Evolutionary conservation across 2,888 invertebrate genomes (phyloP).

Genomic region (Drosophila robusta): DNA sequence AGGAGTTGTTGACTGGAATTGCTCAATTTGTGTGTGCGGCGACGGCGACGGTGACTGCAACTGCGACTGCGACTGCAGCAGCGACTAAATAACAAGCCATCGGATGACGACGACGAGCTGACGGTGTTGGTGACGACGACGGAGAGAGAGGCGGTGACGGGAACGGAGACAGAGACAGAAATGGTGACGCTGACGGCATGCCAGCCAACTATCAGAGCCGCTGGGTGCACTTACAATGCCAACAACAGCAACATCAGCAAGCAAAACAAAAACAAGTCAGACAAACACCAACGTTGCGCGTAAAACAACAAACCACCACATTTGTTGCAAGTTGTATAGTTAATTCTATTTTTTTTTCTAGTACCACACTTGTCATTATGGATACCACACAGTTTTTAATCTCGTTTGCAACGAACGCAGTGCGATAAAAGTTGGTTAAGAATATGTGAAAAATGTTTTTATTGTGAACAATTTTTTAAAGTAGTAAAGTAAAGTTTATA

Average conservation of each 20-base stretch:
- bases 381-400: slow-evolving; percentile 7
- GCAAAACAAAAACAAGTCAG: slow-evolving; percentile 45
- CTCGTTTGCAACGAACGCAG: slow-evolving; percentile 2
- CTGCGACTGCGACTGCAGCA: slow-evolving; percentile 5
- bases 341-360: slow-evolving; percentile 48
- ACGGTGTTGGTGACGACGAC: slow-evolving; percentile 22
- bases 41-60: background rate
- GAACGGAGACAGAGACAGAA: slow-evolving; percentile 19
- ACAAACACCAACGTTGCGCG: slow-evolving; percentile 58
- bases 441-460: too few relatives aligned
- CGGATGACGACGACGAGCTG: slow-evolving; percentile 39
- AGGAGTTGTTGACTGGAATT: slow-evolving; percentile 81
- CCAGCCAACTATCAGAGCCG: slow-evolving; percentile 38
- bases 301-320: slow-evolving; percentile 36
- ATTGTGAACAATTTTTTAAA: background rate
- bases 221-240: slow-evolving; percentile 42
- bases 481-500: background rate
- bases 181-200: slow-evolving; percentile 52
- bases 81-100: slow-evolving; percentile 55
- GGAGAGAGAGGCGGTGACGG: background rate
- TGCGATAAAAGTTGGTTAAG: too few relatives aligned
- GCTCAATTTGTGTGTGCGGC: slow-evolving; percentile 77
- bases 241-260: slow-evolving; percentile 25
- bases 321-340: slow-evolving; percentile 60
- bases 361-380: slow-evolving; percentile 26